Evolutionary conservation across 2,797 vertebrate genomes (phyloP), one percentile per base, ranked within the genome.

Genomic region (Catharus ustulatus): DNA sequence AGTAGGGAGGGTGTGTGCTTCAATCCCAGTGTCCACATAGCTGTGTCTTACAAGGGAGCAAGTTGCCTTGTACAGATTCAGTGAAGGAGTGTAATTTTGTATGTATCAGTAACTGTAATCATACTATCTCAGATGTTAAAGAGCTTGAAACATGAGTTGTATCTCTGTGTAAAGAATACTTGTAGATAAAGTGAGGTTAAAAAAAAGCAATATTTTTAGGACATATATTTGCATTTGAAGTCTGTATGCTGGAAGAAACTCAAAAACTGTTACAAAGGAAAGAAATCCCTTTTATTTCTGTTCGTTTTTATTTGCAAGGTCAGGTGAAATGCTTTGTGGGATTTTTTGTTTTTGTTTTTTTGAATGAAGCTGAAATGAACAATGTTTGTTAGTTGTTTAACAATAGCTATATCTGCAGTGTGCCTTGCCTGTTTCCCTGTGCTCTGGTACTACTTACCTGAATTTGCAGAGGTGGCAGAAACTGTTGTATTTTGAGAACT

Each of bases 401-500:
- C 77, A 71, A 69, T 67, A 88, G 42, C 15, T 71, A 0, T 29
- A 40, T 61, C 14, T 84, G 55, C 55, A 80, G 36, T 17, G 7
- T 64, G 29, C 23, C 42, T 80, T 81, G n/a, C 18, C n/a, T 87
- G 62, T 75, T 86, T 67, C 63, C 23, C 5, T 71, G 15, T 10
- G 0, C 49, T 10, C 74, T 88, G 83, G 32, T 67, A 23, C 63
- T 81, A 21, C 71, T 73, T 57, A 63, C 52, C 36, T 71, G 80
- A 84, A 88, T 92, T 88, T 93, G 83, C 91, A 88, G 85, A 90
- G 42, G 63, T 90, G 46, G 71, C 76, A 94, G 77, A 95, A 94
- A 46, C 22, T 67, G 38, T 49, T 75, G 18, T 68, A 71, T 95
- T 88, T 90, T 91, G 80, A 79, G 71, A 90, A 74, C 55, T 66